Evolutionary conservation across 2,113 vertebrate genomes (phyloP).

Genomic region (Sturnira hondurensis): DNA sequence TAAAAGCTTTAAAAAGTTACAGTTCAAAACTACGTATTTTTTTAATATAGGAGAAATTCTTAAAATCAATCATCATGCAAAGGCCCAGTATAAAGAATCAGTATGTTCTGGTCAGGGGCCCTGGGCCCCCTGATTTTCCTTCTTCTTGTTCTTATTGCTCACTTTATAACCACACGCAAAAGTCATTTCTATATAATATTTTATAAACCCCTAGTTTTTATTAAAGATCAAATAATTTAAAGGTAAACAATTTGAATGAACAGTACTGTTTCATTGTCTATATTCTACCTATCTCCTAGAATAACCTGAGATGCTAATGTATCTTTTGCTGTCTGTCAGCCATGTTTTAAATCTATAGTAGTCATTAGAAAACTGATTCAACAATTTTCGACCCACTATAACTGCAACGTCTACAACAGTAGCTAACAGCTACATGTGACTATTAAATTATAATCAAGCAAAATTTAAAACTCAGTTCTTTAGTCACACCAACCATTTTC

Average conservation of each 20-base stretch:
- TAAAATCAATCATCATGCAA: not conserved
- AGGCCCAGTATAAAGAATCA: not conserved
- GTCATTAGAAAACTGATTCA: not conserved
- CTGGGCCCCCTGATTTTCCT: not conserved
- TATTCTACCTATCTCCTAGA: not conserved
- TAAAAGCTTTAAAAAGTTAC: not conserved
- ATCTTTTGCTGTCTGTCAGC: not conserved
- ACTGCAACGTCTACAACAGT: not conserved
- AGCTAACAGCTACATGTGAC: not conserved
- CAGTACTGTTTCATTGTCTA: not conserved
- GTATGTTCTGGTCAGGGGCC: not conserved
- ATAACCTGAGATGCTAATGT: not conserved
- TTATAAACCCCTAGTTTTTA: not conserved
- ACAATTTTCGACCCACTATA: not conserved
- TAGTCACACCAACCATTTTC: not conserved
- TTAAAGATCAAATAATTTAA: not conserved
- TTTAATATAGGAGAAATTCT: not conserved
- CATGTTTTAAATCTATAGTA: not conserved
- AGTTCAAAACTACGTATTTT: not conserved
- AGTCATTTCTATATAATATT: not conserved
- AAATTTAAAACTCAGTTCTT: constrained; percentile 16
- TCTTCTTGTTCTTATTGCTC: not conserved
- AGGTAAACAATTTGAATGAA: not conserved
- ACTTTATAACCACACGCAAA: not conserved
- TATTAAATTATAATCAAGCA: constrained; percentile 7